These are phyloP conservation scores for Hermatobates lingyangjiaoensis DNA, from an alignment of 1,140 invertebrate species.

Conservation along the genomic window DNA sequence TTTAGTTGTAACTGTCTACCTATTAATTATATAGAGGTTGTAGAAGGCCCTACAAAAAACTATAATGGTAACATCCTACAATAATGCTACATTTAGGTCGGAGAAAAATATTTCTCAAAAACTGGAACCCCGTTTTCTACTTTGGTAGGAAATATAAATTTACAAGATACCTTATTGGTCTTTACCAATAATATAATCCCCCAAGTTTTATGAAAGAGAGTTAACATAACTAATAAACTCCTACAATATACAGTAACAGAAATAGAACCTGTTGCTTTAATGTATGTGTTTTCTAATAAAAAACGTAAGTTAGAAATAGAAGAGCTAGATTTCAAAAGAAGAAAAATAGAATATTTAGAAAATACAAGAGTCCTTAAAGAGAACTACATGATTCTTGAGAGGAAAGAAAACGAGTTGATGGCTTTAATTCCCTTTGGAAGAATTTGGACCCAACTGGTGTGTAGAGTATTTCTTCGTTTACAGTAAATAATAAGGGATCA, in stretches of 20 bases:
- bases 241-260: too few relatives aligned
- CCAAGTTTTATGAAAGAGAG: too few relatives aligned
- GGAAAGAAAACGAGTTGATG: conserved; percentile 1
- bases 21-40: conserved; percentile 6
- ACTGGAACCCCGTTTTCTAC: conserved; percentile 7
- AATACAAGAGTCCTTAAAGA: conserved; percentile 1
- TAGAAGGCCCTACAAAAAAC: conserved; percentile 2
- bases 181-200: too few relatives aligned
- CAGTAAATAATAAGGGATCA: conserved; percentile 1
- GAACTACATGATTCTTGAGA: background rate
- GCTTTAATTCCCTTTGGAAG: conserved; percentile 1
- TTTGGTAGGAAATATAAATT: conserved; percentile 1
- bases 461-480: conserved; percentile 5
- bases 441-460: background rate
- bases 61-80: conserved; percentile 1
- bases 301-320: too few relatives aligned
- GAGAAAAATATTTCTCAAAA: conserved; percentile 9
- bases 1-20: conserved; percentile 9
- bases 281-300: too few relatives aligned
- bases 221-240: too few relatives aligned
- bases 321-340: too few relatives aligned
- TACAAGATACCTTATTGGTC: background rate
- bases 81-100: conserved; percentile 3
- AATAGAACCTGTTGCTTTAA: too few relatives aligned
- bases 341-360: too few relatives aligned